A percentile compares a stretch with the other conserved stretches of the same genome.
phyloP scores from a whole-genome alignment of 2,797 vertebrate species.

The Caiman crocodilus region DNA sequence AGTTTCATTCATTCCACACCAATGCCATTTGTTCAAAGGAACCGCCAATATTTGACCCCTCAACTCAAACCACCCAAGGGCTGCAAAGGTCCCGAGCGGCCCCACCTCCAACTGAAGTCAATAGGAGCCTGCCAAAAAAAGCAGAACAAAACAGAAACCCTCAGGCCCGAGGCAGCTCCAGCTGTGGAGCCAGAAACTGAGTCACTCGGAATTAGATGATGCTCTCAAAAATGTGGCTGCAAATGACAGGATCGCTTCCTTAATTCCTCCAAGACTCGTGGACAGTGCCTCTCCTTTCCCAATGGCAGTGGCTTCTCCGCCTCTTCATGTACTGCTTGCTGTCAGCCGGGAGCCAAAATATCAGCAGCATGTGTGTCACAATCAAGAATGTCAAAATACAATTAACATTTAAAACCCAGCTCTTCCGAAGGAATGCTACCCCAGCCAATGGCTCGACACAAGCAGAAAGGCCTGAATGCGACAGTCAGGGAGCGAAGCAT shows the following conservation, averaged over 20 bases:
- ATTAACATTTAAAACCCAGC: conserved; percentile 67
- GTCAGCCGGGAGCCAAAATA: conserved; percentile 64
- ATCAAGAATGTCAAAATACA: conserved; percentile 49
- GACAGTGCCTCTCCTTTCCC: neutral
- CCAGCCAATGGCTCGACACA: neutral
- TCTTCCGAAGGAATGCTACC: neutral
- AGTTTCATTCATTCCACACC: neutral
- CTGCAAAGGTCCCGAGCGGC: neutral
- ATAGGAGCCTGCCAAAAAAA: neutral
- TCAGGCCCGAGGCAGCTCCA: neutral
- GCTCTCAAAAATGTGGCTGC: accelerated
- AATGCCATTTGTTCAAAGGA: neutral
- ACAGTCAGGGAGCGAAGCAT: neutral
- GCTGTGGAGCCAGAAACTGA: neutral
- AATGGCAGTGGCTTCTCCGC: neutral
- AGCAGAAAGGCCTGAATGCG: accelerated
- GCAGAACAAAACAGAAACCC: too few species aligned
- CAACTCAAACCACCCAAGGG: neutral
- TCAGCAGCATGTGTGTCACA: conserved; percentile 53
- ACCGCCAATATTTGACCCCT: neutral
- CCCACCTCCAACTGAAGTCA: neutral
- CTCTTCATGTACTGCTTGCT: neutral
- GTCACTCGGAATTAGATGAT: neutral
- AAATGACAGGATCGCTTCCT: neutral
- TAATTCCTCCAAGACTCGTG: neutral